phyloP scores from a whole-genome alignment of 2,797 vertebrate species.

The Pteronotus mesoamericanus region DNA sequence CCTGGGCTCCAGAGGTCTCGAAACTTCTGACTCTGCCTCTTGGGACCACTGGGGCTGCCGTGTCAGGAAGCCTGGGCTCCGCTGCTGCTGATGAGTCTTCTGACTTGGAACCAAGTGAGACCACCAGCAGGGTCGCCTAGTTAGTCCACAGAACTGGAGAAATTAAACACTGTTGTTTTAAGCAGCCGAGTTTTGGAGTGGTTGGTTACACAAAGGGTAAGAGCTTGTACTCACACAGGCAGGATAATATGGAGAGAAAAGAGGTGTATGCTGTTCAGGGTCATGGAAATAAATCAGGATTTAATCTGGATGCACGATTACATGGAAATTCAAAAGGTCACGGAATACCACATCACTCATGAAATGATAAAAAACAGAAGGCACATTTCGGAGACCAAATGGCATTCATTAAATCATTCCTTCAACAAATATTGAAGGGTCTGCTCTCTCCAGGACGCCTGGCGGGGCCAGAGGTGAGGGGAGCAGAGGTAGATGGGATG shows the following conservation, averaged over 20 bases:
- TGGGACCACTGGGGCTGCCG: neutral
- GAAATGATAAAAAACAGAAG: conserved; percentile 56
- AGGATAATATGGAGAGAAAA: neutral
- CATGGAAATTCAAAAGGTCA: conserved; percentile 67
- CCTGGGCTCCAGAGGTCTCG: neutral
- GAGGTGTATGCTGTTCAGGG: neutral
- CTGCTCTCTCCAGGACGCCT: neutral
- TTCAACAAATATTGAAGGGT: conserved; percentile 45
- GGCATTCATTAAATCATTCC: conserved; percentile 35
- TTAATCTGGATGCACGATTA: conserved; percentile 61
- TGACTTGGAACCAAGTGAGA: neutral
- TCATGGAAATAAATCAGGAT: conserved; percentile 56
- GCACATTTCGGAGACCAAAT: conserved; percentile 48
- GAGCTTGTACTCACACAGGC: neutral
- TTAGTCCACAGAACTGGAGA: neutral
- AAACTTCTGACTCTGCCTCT: neutral
- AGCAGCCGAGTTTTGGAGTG: neutral
- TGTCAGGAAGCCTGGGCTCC: neutral
- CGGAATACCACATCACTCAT: conserved; percentile 51
- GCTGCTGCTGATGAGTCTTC: neutral
- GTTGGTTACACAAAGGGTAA: neutral
- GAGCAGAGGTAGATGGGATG: neutral
- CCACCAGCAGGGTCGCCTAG: neutral
- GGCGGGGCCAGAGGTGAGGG: neutral
- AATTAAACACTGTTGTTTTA: neutral